phyloP scores from a whole-genome alignment of 2,113 vertebrate genomes.

The Nibea albiflora region DNA sequence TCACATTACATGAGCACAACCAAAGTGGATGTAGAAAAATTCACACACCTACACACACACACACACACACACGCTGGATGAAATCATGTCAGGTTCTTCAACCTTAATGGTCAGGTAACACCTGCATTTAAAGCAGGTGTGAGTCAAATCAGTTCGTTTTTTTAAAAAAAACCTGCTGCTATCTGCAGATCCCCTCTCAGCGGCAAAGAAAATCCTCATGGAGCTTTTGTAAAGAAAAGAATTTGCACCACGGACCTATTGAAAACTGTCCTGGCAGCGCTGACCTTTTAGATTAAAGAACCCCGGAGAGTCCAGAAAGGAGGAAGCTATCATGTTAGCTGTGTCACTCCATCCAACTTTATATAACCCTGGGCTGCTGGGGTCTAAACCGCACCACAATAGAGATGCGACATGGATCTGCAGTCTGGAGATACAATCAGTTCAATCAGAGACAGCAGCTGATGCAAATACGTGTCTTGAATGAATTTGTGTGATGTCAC shows the following conservation, averaged over 20 bases:
- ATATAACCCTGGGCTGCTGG: neutral
- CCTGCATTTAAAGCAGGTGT: neutral
- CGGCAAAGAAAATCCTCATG: neutral
- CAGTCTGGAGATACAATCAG: neutral
- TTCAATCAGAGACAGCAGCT: neutral
- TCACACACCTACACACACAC: neutral
- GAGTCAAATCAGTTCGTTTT: neutral
- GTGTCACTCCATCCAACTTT: neutral
- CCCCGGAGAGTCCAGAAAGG: too few species aligned
- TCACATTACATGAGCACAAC: neutral
- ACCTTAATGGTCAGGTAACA: neutral
- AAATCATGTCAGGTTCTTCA: neutral
- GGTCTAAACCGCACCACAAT: neutral
- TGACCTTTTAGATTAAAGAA: neutral
- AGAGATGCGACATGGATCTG: neutral
- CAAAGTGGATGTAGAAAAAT: too few species aligned
- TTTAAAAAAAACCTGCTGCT: neutral
- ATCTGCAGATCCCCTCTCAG: neutral
- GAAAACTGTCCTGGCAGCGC: neutral
- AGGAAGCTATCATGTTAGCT: neutral
- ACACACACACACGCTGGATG: neutral
- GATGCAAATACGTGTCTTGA: neutral
- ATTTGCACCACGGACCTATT: neutral
- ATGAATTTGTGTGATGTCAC: neutral
- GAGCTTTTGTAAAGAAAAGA: neutral